A percentile compares a stretch with the other conserved stretches of the same genome.
Conservation (phyloP, 2,888 invertebrate genomes). For the Onthophagus sagittarius region DNA sequence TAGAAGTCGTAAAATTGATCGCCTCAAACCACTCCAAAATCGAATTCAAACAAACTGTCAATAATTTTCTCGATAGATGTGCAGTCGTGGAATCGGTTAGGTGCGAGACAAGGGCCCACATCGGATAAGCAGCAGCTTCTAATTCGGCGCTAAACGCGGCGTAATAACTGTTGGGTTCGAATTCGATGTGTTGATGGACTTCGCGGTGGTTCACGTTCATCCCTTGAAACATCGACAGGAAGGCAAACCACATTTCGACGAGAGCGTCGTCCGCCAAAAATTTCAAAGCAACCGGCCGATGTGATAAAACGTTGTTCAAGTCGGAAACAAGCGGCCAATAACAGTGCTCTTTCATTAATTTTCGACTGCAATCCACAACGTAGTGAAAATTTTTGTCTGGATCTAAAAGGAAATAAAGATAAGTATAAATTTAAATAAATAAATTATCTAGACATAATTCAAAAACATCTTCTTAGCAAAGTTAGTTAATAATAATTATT, state of each 20-base stretch:
- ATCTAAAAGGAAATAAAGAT: constrained; percentile 52
- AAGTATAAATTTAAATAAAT: neutral
- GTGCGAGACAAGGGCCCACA: constrained; percentile 95
- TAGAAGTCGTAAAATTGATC: constrained; percentile 54
- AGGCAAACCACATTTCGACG: constrained; percentile 95
- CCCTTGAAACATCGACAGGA: constrained; percentile 93
- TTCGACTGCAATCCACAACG: constrained; percentile 87
- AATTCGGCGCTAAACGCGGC: constrained; percentile 96
- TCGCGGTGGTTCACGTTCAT: constrained; percentile 88
- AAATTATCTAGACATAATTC: no score
- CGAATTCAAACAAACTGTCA: constrained; percentile 71
- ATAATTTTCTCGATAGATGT: constrained; percentile 69
- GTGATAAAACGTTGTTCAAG: constrained; percentile 92
- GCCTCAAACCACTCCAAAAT: constrained; percentile 87
- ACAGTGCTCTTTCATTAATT: constrained; percentile 96
- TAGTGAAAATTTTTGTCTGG: constrained; percentile 77
- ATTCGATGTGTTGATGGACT: constrained; percentile 87
- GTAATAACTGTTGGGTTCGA: constrained; percentile 95
- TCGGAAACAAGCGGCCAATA: constrained; percentile 98
- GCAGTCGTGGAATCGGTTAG: constrained; percentile 71
- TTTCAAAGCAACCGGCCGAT: constrained; percentile 83
- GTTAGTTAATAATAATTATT: no score
- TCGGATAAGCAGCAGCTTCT: constrained; percentile 94
- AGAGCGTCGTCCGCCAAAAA: constrained; percentile 86
- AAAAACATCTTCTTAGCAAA: no score